These are phyloP conservation scores for Channa argus DNA, from an alignment of 2,113 vertebrate species.

Conservation along the genomic window DNA sequence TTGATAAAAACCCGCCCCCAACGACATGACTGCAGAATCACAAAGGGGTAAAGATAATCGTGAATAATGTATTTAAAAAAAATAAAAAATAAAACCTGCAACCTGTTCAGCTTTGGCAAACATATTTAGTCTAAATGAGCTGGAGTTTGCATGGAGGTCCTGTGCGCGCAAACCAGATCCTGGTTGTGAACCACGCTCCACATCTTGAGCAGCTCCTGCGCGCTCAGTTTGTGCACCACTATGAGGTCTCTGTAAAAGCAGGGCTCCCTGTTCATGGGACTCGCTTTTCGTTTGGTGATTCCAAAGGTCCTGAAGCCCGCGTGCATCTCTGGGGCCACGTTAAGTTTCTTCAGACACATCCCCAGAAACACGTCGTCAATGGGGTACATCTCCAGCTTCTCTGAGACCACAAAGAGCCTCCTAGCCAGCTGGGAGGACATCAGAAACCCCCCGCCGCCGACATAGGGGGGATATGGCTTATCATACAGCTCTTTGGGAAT, in stretches of 20 bases:
- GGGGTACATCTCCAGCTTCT: slow-evolving; percentile 85
- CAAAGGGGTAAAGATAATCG: neutral
- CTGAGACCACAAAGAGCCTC: slow-evolving; percentile 74
- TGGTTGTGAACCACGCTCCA: slow-evolving; percentile 81
- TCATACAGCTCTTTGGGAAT: slow-evolving; percentile 84
- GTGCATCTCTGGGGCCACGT: slow-evolving; percentile 82
- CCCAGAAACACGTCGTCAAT: slow-evolving; percentile 91
- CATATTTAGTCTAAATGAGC: neutral
- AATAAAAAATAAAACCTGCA: no score
- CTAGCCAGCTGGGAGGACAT: slow-evolving; percentile 79
- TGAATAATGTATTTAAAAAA: neutral
- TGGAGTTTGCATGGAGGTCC: slow-evolving; percentile 18
- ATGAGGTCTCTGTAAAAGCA: slow-evolving; percentile 87
- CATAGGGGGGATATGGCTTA: slow-evolving; percentile 85
- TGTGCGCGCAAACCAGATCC: slow-evolving; percentile 78
- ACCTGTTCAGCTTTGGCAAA: neutral
- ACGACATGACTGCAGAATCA: no score
- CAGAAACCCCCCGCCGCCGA: slow-evolving; percentile 86
- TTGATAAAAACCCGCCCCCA: no score
- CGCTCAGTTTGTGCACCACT: slow-evolving; percentile 87
- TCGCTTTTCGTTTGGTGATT: slow-evolving; percentile 71
- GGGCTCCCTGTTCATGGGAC: slow-evolving; percentile 85
- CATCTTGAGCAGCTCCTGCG: slow-evolving; percentile 85
- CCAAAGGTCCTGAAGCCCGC: slow-evolving; percentile 85
- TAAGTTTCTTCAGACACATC: slow-evolving; percentile 84